Evolutionary conservation across 2,797 vertebrate genomes (phyloP).

Genomic region (Eospalax fontanierii): DNA sequence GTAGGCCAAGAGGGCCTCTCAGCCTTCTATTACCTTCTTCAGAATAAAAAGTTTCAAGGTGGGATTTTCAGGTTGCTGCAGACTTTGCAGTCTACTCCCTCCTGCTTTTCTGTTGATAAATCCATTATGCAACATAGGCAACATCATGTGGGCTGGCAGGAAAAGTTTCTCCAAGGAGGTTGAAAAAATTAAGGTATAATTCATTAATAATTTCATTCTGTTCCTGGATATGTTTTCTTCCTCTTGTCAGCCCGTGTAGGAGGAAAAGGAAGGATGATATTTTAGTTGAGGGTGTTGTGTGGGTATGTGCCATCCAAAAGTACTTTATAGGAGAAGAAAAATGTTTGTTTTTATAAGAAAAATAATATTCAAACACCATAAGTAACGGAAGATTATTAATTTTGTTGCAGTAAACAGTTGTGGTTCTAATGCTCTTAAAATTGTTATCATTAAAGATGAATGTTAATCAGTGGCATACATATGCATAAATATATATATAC

Average conservation of each 20-base stretch:
- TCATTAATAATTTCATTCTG: conserved; percentile 80
- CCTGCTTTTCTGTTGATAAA: conserved; percentile 9
- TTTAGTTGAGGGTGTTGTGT: conserved; percentile 70
- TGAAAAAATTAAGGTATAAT: conserved; percentile 43
- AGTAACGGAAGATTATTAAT: conserved; percentile 60
- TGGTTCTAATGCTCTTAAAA: conserved; percentile 50
- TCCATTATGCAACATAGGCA: background rate
- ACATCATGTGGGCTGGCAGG: conserved; percentile 44
- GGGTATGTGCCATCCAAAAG: conserved; percentile 75
- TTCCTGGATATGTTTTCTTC: conserved; percentile 76
- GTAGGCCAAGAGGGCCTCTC: background rate
- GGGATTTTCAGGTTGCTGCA: background rate
- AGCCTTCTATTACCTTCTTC: background rate
- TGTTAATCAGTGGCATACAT: conserved; percentile 54
- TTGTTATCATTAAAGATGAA: conserved; percentile 57
- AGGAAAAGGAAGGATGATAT: conserved; percentile 69
- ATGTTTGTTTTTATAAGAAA: conserved; percentile 64
- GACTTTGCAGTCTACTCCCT: background rate
- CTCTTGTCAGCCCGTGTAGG: conserved; percentile 76
- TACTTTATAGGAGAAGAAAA: conserved; percentile 59
- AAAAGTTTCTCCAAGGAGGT: conserved; percentile 58
- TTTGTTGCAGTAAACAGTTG: conserved; percentile 55
- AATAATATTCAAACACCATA: conserved; percentile 53
- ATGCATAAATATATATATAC: background rate
- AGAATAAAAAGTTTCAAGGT: background rate